These are phyloP conservation scores for Lochmaea capreae DNA, from an alignment of 2,888 invertebrate genomes.

Conservation along the genomic window DNA sequence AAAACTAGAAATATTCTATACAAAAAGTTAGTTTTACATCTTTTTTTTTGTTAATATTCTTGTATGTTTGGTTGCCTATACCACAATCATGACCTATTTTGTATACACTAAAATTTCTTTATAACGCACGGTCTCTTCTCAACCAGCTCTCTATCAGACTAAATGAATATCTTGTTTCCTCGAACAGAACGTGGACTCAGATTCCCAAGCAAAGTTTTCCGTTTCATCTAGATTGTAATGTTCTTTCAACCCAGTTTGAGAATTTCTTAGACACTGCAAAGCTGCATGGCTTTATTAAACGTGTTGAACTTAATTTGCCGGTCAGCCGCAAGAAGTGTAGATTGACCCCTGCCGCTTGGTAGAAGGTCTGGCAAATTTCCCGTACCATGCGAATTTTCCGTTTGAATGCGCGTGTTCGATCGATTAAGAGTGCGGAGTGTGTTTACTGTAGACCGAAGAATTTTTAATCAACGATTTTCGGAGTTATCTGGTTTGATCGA, in stretches of 20 bases:
- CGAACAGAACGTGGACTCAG: no score
- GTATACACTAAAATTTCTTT: no score
- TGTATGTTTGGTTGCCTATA: no score
- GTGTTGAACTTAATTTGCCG: constrained; percentile 39
- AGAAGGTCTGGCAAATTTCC: constrained; percentile 27
- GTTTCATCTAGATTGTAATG: background rate
- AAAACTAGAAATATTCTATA: no score
- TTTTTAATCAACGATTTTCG: constrained; percentile 30
- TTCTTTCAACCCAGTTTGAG: background rate
- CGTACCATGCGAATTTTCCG: constrained; percentile 34
- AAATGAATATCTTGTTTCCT: no score
- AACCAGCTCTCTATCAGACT: no score
- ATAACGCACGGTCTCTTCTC: no score
- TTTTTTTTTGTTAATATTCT: no score
- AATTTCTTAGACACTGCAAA: constrained; percentile 15
- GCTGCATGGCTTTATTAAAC: constrained; percentile 38
- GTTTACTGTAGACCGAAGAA: constrained; percentile 28
- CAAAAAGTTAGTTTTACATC: no score
- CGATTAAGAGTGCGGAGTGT: constrained; percentile 26
- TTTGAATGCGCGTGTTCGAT: constrained; percentile 30
- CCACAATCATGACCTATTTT: no score
- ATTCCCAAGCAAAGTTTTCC: no score
- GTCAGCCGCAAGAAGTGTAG: constrained; percentile 41
- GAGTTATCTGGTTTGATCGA: constrained; percentile 22
- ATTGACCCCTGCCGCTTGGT: constrained; percentile 37